phyloP scores from a whole-genome alignment of 2,113 vertebrate genomes.

The Ariopsis seemanni region DNA sequence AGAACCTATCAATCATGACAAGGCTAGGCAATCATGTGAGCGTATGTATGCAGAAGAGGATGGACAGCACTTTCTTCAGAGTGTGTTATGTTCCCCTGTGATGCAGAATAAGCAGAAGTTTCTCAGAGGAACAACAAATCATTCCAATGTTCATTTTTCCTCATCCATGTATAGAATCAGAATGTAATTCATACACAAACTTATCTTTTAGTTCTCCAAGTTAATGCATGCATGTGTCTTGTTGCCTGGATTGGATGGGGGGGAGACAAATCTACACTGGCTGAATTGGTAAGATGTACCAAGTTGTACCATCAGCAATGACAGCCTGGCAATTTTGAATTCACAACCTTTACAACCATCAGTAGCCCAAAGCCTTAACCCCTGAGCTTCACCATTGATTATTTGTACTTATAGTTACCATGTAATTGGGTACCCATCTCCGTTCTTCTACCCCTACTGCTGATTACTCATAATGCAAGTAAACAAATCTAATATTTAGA shows the following conservation, averaged over 20 bases:
- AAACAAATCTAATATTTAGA: conserved; percentile 5
- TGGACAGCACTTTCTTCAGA: neutral
- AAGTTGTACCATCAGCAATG: neutral
- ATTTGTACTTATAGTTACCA: no score
- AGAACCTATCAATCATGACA: no score
- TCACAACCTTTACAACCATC: neutral
- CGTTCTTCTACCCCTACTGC: neutral
- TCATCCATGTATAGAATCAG: neutral
- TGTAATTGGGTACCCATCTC: neutral
- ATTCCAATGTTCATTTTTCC: neutral
- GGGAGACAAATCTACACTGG: neutral
- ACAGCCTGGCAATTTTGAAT: neutral
- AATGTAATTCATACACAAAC: neutral
- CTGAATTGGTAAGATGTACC: neutral
- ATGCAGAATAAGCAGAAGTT: neutral
- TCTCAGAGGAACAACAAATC: neutral
- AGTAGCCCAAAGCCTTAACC: neutral
- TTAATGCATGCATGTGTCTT: neutral
- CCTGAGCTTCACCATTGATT: neutral
- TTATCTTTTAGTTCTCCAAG: neutral
- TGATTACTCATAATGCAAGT: neutral
- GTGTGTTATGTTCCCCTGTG: neutral
- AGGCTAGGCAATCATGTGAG: neutral
- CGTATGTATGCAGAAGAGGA: neutral
- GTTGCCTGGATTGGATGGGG: neutral